Conservation (phyloP, 53 echinoderm and acorn worm genomes). For the Zoroaster sp. region DNA sequence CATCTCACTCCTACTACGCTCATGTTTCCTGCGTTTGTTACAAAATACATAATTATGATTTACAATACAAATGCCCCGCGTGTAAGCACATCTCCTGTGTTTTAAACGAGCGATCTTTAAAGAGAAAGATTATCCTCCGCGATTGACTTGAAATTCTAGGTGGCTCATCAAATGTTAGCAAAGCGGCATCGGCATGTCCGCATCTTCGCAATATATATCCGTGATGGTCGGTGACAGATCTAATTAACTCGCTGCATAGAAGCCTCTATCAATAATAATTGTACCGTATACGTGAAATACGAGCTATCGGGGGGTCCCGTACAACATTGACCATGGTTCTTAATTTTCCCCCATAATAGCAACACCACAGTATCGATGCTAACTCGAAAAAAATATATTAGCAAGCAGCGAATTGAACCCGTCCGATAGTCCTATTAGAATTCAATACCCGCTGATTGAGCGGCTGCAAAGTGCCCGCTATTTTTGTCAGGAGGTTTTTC, state of each 20-base stretch:
- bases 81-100: slow-evolving; percentile 11
- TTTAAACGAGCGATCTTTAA: slow-evolving; percentile 54
- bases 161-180: slow-evolving; percentile 43
- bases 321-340: slow-evolving; percentile 45
- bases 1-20: neutral
- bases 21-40: neutral
- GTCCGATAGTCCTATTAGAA: slow-evolving; percentile 50
- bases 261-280: slow-evolving; percentile 62
- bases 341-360: slow-evolving; percentile 38
- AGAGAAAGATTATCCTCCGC: slow-evolving; percentile 37
- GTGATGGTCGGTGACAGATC: slow-evolving; percentile 50
- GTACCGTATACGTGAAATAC: slow-evolving; percentile 37
- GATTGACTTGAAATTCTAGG: slow-evolving; percentile 52
- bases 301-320: slow-evolving; percentile 9
- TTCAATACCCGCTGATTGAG: slow-evolving; percentile 56
- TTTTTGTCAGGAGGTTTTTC: slow-evolving; percentile 1
- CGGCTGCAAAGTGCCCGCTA: slow-evolving; percentile 13
- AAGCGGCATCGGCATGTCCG: neutral
- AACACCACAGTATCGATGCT: slow-evolving; percentile 5
- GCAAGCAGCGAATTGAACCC: neutral
- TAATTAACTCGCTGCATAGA: slow-evolving; percentile 45
- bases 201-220: slow-evolving; percentile 29
- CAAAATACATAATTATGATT: slow-evolving; percentile 52
- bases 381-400: neutral
- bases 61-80: slow-evolving; percentile 11